Base-by-base conservation (phyloP, 2,888 invertebrate species). In the Pomacea canaliculata region DNA sequence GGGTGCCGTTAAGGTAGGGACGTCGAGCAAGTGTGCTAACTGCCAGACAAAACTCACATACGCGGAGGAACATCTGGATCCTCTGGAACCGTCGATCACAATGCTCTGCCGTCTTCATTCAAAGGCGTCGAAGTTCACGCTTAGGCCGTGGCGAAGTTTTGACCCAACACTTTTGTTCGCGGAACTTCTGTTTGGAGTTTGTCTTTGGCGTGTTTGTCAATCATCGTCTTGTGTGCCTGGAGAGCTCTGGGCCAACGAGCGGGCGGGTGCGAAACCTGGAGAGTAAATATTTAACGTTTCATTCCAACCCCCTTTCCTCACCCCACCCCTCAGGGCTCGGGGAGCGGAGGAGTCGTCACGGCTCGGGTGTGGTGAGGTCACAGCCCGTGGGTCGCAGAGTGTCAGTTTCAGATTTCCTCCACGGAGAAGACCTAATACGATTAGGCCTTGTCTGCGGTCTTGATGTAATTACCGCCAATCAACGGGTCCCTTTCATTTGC, bases 401-500 rank as follows among this genome's bases (percentile, higher is more conserved):
- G 73, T 73, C 68, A 19, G 68, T 73, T 73, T 73, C 73, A 73
- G 56, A 66, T 67, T 48, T 51, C 51, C 49, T 67, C 51, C 37
- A 18, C 59, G 23, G 49, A 60, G 56, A 51, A 67, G 67, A 46
- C 56, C 51, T 68, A 73, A 73, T 60, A 67, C 67, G 73, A 73
- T 73, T 73, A 73, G 27, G 46, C 66, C 68, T 18, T 73, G 66
- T 73, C 73, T 73, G 73, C 73, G 73, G 73, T 73, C 73, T 73
- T 73, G 73, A 73, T 73, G 73, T 73, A 68, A 73, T 73, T 73
- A 73, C 68, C 46, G 68, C 73, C 73, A 73, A 73, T 73, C 73
- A 68, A 67, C 48, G 68, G 19, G 68, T 48, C 67, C 68, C 73
- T 73, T 73, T 73, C 73, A 73, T 59, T 73, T 59, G 68, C 66